Base-by-base conservation (phyloP, 2,113 vertebrate species). In the Meleagris gallopavo region DNA sequence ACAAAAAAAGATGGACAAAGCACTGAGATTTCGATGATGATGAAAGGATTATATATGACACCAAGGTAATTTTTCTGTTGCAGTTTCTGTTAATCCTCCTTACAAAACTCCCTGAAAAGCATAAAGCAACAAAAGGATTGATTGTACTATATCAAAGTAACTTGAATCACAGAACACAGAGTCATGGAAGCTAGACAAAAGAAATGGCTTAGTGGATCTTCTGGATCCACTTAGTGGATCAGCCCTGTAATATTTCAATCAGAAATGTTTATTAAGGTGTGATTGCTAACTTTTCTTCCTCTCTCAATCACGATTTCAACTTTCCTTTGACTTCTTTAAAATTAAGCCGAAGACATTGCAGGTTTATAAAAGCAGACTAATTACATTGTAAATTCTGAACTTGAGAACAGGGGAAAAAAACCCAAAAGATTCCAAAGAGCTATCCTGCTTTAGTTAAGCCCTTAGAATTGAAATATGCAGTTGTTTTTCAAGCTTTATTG, bases 11-110 rank as follows among this genome's bases (percentile, higher is more conserved):
- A 97, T 98, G 98, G 98, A 97, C 97, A 97, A 97, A 97, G 98
- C 97, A 97, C 97, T 98, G 98, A 98, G 95, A 98, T 98, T 97
- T 98, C 97, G 97, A 97, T 98, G 98, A 98, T 97, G 97, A 97
- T 97, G 97, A 98, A 98, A 98, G 97, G 98, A 98, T 99, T 98
- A 98, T 98, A 97, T 90, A 97, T 97, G 98, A 98, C 97, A 98
- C 97, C 81, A 94, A 94, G 94, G 81, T 95, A 92, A 67, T 83
- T 96, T 92, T 96, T 90, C 73, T 93, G 87, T 89, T 95, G 78
- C 94, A 94, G 94, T 92, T 95, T 45, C 89, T 92, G 52, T 91
- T 96, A 96, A 95, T 97, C 89, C 80, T 97, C 93, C 95, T 96
- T 13, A 38, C 93, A 90, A 72, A 61, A 91, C 92, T 91, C 45